Base-by-base conservation (phyloP, 2,113 vertebrate genomes). In the Illadopsis cleaveri region DNA sequence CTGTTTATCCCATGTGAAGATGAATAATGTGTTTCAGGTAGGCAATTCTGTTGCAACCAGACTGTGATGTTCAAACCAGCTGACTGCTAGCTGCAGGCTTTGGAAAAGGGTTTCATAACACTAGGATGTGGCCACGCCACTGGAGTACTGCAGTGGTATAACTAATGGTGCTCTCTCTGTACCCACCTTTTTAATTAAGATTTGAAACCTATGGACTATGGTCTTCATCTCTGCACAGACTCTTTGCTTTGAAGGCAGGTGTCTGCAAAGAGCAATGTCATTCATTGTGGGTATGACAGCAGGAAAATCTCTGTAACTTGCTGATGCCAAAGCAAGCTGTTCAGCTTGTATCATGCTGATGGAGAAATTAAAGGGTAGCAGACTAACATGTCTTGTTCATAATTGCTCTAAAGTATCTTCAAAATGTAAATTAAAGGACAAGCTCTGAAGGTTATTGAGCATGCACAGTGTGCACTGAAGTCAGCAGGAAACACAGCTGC, bases 361-460 rank as follows among this genome's bases (percentile, higher is more conserved):
- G 45, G 56, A 40, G 58, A 95, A 92, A 95, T 88, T 75, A 72
- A 87, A 65, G 53, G 22, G 38, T 56, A 88, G 62, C 28, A 78
- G 62, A 48, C 60, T 69, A 79, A 79, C 71, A 47, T 40, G 23
- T 70, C 56, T 94, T 33, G 30, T 57, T 69, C 50, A 30, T 57
- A 86, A 90, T 56, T 79, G 24, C 58, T 65, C 19, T 72, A 16
- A 75, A 78, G 18, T 40, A 31, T 53, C 40, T 37, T 76, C 48
- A 87, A 91, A 94, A 85, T 47, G 47, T 21, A 72, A 86, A 82
- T 68, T 73, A 70, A 88, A 76, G 78, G 66, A 82, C 57, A 76
- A 72, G 23, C 80, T 95, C 45, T 80, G 85, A 88, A 94, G 61
- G 48, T 82, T 94, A 85, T 25, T 80, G 85, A 73, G 62, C 76